Evolutionary conservation across 2,113 vertebrate species (phyloP).

Genomic region (Mixornis gularis): DNA sequence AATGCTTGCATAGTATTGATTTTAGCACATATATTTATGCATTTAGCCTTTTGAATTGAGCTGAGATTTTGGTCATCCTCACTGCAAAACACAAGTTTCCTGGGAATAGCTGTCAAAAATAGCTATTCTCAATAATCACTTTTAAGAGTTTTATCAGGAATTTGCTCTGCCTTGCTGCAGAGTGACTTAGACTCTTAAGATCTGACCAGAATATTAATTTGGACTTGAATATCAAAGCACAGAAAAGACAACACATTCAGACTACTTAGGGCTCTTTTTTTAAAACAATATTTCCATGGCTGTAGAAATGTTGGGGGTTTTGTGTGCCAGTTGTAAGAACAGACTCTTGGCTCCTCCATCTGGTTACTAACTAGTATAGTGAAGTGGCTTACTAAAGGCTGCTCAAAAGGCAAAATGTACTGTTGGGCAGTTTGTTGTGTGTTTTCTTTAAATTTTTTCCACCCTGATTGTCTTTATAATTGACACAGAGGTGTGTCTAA

Average conservation of each 20-base stretch:
- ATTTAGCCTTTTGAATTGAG: neutral
- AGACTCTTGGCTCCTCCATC: slow-evolving; percentile 61
- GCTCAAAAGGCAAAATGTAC: neutral
- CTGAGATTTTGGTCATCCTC: neutral
- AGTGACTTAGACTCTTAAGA: neutral
- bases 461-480: neutral
- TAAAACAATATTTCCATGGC: neutral
- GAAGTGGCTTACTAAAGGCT: neutral
- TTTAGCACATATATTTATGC: neutral
- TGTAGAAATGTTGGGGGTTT: rapidly evolving
- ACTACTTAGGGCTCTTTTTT: neutral
- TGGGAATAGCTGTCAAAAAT: neutral
- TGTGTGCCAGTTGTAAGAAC: neutral
- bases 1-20: neutral
- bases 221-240: neutral
- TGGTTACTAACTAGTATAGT: neutral
- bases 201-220: slow-evolving; percentile 30
- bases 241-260: neutral
- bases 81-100: neutral
- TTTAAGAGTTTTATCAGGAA: neutral
- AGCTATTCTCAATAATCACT: neutral
- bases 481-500: neutral
- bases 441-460: neutral
- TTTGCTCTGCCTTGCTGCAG: neutral
- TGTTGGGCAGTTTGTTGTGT: neutral